These are phyloP conservation scores for Hymenopus coronatus DNA, from an alignment of 2,888 invertebrate genomes.

Conservation along the genomic window DNA sequence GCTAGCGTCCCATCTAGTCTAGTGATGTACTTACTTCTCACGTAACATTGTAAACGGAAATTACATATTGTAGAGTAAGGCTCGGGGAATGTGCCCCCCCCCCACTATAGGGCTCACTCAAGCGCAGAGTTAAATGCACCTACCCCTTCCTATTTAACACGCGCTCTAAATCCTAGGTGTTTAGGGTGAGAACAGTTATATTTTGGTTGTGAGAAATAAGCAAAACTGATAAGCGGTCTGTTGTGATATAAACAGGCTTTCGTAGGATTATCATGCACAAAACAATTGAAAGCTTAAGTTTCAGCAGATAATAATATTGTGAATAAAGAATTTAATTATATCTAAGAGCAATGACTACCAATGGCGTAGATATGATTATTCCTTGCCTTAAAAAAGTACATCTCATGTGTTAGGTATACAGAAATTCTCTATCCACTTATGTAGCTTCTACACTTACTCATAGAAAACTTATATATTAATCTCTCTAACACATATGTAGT, in stretches of 20 bases:
- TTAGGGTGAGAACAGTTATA: background rate
- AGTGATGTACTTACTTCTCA: background rate
- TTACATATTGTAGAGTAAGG: background rate
- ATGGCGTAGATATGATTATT: too few species aligned
- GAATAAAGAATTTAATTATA: background rate
- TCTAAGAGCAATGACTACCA: too few species aligned
- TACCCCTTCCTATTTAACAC: background rate
- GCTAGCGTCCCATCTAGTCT: background rate
- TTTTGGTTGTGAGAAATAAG: background rate
- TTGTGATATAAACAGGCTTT: background rate
- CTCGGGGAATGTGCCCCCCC: background rate
- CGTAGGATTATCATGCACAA: background rate
- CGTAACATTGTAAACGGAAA: background rate
- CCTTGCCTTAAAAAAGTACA: too few species aligned
- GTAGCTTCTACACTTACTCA: too few species aligned
- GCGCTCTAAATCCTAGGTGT: background rate
- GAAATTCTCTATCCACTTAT: too few species aligned
- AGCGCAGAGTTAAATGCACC: background rate
- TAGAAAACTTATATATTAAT: too few species aligned
- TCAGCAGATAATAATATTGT: background rate
- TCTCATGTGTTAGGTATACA: too few species aligned
- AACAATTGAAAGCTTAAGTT: background rate
- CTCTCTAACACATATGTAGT: too few species aligned
- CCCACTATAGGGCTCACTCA: background rate
- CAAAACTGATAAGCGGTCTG: background rate